These are phyloP conservation scores for Hydropsyche tenuis DNA, from an alignment of 1,140 invertebrate genomes.

Conservation along the genomic window DNA sequence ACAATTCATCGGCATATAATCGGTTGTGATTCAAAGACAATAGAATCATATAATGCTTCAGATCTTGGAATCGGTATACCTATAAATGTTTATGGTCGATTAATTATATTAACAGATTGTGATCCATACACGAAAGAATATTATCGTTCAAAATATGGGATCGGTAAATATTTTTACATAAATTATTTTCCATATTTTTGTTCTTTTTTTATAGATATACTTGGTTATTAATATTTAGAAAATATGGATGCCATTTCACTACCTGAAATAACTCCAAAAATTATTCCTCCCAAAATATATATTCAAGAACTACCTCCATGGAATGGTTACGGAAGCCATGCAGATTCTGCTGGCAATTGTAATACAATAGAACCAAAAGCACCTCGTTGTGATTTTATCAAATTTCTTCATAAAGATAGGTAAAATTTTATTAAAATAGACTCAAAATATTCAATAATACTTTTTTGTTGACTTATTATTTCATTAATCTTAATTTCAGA, in stretches of 20 bases:
- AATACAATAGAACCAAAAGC: constrained; percentile 76
- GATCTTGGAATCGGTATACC: constrained; percentile 82
- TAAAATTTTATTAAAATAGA: constrained; percentile 49
- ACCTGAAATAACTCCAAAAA: constrained; percentile 58
- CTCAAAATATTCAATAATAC: not conserved
- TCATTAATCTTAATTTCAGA: constrained; percentile 56
- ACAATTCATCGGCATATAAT: constrained; percentile 57
- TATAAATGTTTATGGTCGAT: constrained; percentile 80
- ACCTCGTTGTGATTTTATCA: constrained; percentile 78
- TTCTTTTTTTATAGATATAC: not conserved
- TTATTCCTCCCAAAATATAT: constrained; percentile 50
- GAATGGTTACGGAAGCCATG: constrained; percentile 86
- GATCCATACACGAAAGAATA: constrained; percentile 89
- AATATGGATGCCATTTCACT: constrained; percentile 65
- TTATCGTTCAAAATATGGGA: constrained; percentile 71
- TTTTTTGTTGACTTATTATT: not conserved
- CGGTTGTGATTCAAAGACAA: constrained; percentile 55
- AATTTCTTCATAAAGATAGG: constrained; percentile 82
- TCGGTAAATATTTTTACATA: constrained; percentile 54
- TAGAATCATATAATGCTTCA: constrained; percentile 56
- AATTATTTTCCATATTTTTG: not conserved
- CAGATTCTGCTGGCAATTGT: constrained; percentile 88
- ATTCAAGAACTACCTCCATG: constrained; percentile 78
- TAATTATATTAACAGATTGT: constrained; percentile 82
- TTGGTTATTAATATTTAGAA: constrained; percentile 60